These are phyloP conservation scores for Diarsia rubi DNA, from an alignment of 2,888 invertebrate genomes.

Conservation along the genomic window DNA sequence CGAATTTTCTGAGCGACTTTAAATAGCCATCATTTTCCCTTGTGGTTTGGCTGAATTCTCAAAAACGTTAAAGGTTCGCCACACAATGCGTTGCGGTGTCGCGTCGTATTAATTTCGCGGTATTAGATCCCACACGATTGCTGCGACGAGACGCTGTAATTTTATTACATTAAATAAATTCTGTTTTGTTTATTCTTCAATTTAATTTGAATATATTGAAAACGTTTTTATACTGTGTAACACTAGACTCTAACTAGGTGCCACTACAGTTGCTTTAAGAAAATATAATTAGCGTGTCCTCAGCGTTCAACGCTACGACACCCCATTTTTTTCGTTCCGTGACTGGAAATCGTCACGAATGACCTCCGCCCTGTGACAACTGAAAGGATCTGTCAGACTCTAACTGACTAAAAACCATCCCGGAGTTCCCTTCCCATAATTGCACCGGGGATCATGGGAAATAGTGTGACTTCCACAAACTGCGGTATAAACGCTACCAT, in stretches of 20 bases:
- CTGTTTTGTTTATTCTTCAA: not conserved
- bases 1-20: constrained; percentile 86
- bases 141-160: not conserved
- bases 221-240: not conserved
- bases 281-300: not conserved
- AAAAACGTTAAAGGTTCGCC: constrained; percentile 64
- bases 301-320: not conserved
- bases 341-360: too few species aligned
- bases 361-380: too few species aligned
- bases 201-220: not conserved
- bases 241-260: not conserved
- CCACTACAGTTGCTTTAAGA: not conserved
- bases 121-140: not conserved
- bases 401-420: too few species aligned
- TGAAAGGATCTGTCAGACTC: too few species aligned
- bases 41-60: constrained; percentile 78
- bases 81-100: constrained; percentile 1
- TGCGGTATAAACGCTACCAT: too few species aligned
- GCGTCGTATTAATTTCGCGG: not conserved
- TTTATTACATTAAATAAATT: not conserved
- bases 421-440: too few species aligned
- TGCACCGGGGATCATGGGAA: too few species aligned
- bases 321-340: too few species aligned
- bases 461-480: too few species aligned
- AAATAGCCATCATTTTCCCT: constrained; percentile 86